Base-by-base conservation (phyloP, 2,888 invertebrate species). In the Taphrorychus bicolor region DNA sequence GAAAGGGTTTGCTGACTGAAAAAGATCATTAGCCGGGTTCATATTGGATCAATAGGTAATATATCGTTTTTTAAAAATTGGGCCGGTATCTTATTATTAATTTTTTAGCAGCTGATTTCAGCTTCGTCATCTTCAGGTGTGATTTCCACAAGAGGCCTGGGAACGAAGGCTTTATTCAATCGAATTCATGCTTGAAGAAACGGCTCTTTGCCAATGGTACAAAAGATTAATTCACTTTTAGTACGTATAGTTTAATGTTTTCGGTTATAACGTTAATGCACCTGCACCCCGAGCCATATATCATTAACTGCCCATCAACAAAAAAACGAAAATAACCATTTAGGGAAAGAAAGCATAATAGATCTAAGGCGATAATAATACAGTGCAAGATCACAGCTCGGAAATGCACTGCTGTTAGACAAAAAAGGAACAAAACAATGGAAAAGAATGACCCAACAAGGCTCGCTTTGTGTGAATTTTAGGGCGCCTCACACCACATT, bases 351-450 rank as follows among this genome's bases (percentile, higher is more conserved):
- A 49, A 41, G 32, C 24, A 48, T 48, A 54, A 53, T 51, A 48
- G 63, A 63, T 63, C 57, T 56, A 63, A 63, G 63, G 63, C 63
- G 63, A 63, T 63, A 63, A 63, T 63, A n/a, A 63, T 57, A 58
- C 9, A 57, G 32, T 49, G 23, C 3, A 9, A 41, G 19, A 48
- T 63, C 63, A 57, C 57, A 57, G 57, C 21, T 63, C 49, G 11
- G 51, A 51, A 57, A 41, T 53, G 22, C 41, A 52, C 53, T 61
- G 45, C 40, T 61, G 53, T 53, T 42, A 41, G 23, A 24, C 51
- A 48, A 51, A 59, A 51, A 23, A 53, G 22, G 9, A 21, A 53
- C 18, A 23, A 21, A 19, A 51, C 32, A 49, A 59, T 16, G 14
- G 14, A 3, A 32, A 32, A 32, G 11, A 32, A 32, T 32, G 11